Conservation (phyloP, 2,113 vertebrate genomes). For the Circaetus gallicus region DNA sequence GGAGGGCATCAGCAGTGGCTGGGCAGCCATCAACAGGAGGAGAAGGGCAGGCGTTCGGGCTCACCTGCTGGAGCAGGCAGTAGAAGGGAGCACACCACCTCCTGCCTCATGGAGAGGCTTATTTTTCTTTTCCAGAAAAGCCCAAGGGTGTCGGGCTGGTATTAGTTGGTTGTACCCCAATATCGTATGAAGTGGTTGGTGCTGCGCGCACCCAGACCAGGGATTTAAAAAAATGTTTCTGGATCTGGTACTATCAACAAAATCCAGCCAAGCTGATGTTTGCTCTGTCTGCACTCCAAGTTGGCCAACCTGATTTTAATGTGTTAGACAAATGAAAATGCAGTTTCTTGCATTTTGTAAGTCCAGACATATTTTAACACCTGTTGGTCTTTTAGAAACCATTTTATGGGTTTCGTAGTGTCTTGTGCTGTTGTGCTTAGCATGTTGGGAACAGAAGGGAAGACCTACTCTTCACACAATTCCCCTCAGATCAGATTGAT, state of each 20-base stretch:
- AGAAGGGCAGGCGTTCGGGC: background rate
- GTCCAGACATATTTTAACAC: background rate
- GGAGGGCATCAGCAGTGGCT: background rate
- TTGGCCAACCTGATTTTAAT: background rate
- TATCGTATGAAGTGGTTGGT: fast-evolving
- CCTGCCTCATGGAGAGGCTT: background rate
- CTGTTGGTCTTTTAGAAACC: background rate
- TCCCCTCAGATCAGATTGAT: slow-evolving; percentile 41
- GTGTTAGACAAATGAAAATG: background rate
- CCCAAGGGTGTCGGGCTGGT: background rate
- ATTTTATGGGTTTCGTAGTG: background rate
- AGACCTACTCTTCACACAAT: background rate
- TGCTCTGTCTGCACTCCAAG: background rate
- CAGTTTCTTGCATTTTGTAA: background rate
- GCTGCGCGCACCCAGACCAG: background rate
- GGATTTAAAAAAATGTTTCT: background rate
- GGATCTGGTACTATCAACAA: background rate
- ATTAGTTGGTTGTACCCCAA: background rate
- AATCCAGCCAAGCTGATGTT: background rate
- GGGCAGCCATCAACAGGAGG: background rate
- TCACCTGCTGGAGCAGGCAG: background rate
- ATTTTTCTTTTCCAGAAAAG: background rate
- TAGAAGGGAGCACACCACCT: background rate
- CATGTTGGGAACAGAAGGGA: background rate
- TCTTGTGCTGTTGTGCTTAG: background rate